phyloP scores from a whole-genome alignment of 2,888 invertebrate species.

The Oxytorus armatus region DNA sequence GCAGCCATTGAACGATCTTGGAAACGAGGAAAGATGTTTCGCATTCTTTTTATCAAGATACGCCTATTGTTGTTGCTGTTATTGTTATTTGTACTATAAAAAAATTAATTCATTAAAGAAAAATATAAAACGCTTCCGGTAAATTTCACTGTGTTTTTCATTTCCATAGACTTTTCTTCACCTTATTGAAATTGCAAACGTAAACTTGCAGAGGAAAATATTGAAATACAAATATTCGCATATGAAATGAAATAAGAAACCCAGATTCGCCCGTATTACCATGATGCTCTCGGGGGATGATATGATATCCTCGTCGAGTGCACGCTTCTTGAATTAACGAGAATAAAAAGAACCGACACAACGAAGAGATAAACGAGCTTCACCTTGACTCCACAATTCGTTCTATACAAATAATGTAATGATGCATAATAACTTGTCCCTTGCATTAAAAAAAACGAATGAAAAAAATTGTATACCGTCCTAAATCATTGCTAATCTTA shows the following conservation, averaged over 20 bases:
- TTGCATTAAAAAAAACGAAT: too few relatives aligned
- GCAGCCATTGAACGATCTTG: too few relatives aligned
- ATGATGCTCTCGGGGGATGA: not conserved
- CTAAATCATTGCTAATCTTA: too few relatives aligned
- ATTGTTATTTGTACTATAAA: too few relatives aligned
- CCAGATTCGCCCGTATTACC: not conserved
- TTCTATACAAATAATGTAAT: too few relatives aligned
- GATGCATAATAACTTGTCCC: too few relatives aligned
- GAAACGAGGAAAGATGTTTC: too few relatives aligned
- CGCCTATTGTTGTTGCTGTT: too few relatives aligned
- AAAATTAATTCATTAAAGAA: too few relatives aligned
- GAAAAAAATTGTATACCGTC: too few relatives aligned
- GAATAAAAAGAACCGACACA: not conserved
- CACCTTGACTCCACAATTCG: not conserved
- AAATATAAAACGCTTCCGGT: too few relatives aligned
- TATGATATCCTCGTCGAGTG: not conserved
- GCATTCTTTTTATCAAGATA: too few relatives aligned
- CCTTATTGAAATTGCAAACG: not conserved
- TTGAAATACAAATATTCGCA: not conserved
- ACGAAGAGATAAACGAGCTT: not conserved
- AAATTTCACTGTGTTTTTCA: conserved; percentile 4
- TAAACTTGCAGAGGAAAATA: not conserved
- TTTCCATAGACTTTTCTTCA: not conserved
- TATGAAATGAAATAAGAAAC: not conserved
- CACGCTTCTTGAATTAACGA: not conserved